Conservation (phyloP, 53 echinoderm and acorn worm genomes). For the Glandiceps talaboti region DNA sequence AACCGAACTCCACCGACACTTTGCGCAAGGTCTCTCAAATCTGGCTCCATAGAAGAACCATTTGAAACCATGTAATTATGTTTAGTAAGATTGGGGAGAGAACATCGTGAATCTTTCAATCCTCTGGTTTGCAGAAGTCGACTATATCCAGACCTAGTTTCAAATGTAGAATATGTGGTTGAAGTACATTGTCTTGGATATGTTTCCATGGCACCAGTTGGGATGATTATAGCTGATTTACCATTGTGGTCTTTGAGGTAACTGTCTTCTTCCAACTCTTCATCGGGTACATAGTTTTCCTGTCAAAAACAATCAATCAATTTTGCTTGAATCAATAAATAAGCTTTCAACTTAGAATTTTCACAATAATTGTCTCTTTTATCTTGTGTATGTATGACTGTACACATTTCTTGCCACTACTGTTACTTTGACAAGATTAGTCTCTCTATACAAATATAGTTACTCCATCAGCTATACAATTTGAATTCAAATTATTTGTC, state of each 20-base stretch:
- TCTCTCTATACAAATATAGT: too few relatives aligned
- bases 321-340: too few relatives aligned
- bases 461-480: too few relatives aligned
- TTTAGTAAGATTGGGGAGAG: constrained; percentile 64
- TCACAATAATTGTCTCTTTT: too few relatives aligned
- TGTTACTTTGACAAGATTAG: too few relatives aligned
- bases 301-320: too few relatives aligned
- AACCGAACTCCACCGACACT: neutral
- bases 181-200: constrained; percentile 2
- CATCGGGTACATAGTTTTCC: neutral
- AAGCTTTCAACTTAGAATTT: too few relatives aligned
- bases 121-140: constrained; percentile 11
- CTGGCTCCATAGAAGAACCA: neutral
- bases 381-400: too few relatives aligned
- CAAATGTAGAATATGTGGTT: neutral
- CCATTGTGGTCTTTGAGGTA: neutral
- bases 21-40: neutral
- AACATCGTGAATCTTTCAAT: constrained; percentile 42
- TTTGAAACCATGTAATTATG: constrained; percentile 8
- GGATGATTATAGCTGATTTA: constrained; percentile 39
- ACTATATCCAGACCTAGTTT: neutral
- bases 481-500: too few relatives aligned
- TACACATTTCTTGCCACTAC: too few relatives aligned
- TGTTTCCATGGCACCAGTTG: constrained; percentile 29
- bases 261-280: neutral